These are phyloP conservation scores for Geotrypetes seraphini DNA, from an alignment of 2,797 vertebrate genomes.

Conservation along the genomic window DNA sequence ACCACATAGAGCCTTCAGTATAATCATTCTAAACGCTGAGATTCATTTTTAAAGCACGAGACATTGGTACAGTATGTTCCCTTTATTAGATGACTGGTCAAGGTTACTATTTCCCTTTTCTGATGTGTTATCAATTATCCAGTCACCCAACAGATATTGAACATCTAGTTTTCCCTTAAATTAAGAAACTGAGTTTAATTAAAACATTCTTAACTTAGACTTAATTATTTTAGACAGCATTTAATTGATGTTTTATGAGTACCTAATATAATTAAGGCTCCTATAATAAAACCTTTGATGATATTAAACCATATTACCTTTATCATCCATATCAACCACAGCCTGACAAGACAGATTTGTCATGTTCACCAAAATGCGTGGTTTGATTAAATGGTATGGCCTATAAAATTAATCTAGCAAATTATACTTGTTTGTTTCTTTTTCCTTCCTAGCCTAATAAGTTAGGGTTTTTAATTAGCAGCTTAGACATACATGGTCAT, in stretches of 20 bases:
- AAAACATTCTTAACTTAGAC: constrained; percentile 85
- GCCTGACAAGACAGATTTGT: constrained; percentile 82
- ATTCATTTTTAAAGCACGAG: no score
- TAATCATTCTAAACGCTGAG: no score
- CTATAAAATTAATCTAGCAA: constrained; percentile 90
- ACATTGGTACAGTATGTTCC: no score
- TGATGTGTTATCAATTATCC: constrained; percentile 80
- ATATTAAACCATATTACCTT: constrained; percentile 89
- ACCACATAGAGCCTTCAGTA: no score
- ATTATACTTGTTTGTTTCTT: constrained; percentile 95
- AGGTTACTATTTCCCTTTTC: constrained; percentile 77
- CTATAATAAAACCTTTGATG: constrained; percentile 90
- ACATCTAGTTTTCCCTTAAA: constrained; percentile 72
- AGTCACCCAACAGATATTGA: constrained; percentile 67
- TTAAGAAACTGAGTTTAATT: constrained; percentile 82
- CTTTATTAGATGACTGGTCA: constrained; percentile 56
- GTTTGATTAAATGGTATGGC: constrained; percentile 74
- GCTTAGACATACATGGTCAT: constrained; percentile 52
- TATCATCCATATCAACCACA: constrained; percentile 88
- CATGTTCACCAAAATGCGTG: constrained; percentile 78
- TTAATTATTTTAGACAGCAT: constrained; percentile 94
- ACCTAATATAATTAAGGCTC: constrained; percentile 94
- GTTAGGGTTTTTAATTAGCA: constrained; percentile 82
- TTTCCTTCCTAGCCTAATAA: constrained; percentile 69
- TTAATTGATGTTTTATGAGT: constrained; percentile 98